These are phyloP conservation scores for Leucophenga montana DNA, from an alignment of 2,888 invertebrate genomes.

Conservation along the genomic window DNA sequence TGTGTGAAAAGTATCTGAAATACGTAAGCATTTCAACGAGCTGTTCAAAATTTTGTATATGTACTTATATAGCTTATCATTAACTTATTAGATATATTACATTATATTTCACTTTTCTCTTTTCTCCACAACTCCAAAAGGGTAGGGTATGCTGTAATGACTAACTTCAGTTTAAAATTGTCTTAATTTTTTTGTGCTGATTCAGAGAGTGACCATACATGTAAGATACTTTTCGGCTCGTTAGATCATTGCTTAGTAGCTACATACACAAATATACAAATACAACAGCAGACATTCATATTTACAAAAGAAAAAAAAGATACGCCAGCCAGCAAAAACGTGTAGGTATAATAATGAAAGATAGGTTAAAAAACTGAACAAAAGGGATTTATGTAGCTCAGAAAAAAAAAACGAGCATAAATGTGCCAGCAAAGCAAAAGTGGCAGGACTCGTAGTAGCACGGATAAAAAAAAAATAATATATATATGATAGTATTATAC, in stretches of 20 bases:
- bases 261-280: background rate
- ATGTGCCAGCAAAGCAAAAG: too few species aligned
- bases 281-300: conserved; percentile 1
- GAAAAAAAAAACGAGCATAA: background rate
- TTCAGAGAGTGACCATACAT: background rate
- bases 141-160: too few species aligned
- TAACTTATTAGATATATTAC: too few species aligned
- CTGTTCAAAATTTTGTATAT: too few species aligned
- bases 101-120: too few species aligned
- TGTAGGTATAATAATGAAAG: conserved; percentile 36
- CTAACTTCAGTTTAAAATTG: too few species aligned
- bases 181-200: background rate
- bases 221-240: background rate
- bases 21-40: too few species aligned
- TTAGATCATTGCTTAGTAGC: background rate
- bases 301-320: conserved; percentile 12
- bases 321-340: conserved; percentile 6
- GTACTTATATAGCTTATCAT: too few species aligned
- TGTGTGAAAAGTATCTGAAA: too few species aligned
- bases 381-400: conserved; percentile 6
- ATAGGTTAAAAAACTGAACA: conserved; percentile 41
- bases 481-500: background rate
- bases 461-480: background rate
- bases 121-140: too few species aligned
- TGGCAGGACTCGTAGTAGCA: background rate